Evolutionary conservation across 2,797 vertebrate genomes (phyloP), one percentile per base, ranked within the genome.

Genomic region (Premnoplex brunnescens): DNA sequence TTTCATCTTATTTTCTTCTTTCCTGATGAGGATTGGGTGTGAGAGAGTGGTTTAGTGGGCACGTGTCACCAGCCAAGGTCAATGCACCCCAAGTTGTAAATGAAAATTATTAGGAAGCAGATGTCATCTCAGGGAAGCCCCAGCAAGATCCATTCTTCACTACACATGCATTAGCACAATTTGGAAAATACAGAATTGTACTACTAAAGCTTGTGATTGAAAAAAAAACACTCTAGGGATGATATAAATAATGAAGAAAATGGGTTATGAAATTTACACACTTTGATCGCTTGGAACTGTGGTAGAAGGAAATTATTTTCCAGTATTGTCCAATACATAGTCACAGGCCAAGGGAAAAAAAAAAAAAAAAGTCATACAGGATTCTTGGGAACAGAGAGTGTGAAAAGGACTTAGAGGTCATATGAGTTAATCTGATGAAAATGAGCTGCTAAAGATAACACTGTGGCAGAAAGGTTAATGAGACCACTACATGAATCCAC

Each of bases 361-460:
- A 75, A 41, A 37, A 23, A 3, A 19, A 46, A 20, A 74, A 78
- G 17, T 34, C 22, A 51, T 54, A 43, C n/a, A 78, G 43, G n/a
- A 76, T n/a, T 87, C 43, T 48, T 88, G 77, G 78, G 36, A 96
- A 39, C 62, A 59, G 74, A 19, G 55, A 73, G 28, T 73, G 19
- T 87, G 84, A 64, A 72, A 85, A 81, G 67, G 74, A 87, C 24
- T 78, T 76, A 17, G 8, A 82, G 91, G 75, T 92, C 78, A 73
- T 36, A 36, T 36, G 28, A 72, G 85, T 91, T 94, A 95, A 92
- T 91, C 91, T 96, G 89, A 93, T 92, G 89, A 95, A 96, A 96
- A 96, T 89, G 95, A 96, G 78, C 87, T 94, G 86, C 91, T 95
- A 89, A 91, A 94, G 94, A 93, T 96, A 96, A 94, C 78, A 79